phyloP scores from a whole-genome alignment of 2,797 vertebrate species.

The Lepus townsendii region DNA sequence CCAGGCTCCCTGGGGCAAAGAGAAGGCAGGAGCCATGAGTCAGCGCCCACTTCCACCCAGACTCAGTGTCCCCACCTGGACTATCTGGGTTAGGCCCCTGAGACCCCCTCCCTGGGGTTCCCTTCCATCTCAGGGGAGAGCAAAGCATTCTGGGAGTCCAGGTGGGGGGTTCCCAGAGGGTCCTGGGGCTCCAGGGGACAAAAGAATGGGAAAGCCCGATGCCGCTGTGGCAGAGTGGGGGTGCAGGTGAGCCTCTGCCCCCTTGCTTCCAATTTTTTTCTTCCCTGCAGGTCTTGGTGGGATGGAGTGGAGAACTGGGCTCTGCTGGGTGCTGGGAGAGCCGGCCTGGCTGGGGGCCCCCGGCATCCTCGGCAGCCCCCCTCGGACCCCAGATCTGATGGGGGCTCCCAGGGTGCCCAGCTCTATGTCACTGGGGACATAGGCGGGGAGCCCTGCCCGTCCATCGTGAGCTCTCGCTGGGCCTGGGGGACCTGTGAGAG shows the following conservation, averaged over 20 bases:
- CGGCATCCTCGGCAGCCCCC: neutral
- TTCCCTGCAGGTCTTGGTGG: neutral
- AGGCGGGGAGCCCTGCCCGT: neutral
- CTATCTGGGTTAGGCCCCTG: neutral
- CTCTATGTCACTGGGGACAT: neutral
- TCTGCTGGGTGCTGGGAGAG: neutral
- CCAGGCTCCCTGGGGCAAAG: neutral
- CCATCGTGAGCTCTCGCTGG: neutral
- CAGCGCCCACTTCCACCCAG: neutral
- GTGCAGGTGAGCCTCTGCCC: no score
- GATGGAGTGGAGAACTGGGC: neutral
- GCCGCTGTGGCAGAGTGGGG: no score
- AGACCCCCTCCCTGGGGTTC: neutral
- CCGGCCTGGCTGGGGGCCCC: neutral
- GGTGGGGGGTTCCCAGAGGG: neutral
- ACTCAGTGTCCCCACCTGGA: neutral
- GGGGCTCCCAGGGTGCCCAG: no score
- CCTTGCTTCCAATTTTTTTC: neutral
- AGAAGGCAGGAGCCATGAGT: neutral
- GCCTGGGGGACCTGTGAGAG: neutral
- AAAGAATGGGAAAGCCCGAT: neutral
- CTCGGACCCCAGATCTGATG: neutral
- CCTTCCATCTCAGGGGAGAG: neutral
- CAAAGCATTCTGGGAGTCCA: neutral
- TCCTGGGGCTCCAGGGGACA: neutral